Conservation (phyloP, 1,140 invertebrate genomes). For the Scaptodrosophila lebanonensis region DNA sequence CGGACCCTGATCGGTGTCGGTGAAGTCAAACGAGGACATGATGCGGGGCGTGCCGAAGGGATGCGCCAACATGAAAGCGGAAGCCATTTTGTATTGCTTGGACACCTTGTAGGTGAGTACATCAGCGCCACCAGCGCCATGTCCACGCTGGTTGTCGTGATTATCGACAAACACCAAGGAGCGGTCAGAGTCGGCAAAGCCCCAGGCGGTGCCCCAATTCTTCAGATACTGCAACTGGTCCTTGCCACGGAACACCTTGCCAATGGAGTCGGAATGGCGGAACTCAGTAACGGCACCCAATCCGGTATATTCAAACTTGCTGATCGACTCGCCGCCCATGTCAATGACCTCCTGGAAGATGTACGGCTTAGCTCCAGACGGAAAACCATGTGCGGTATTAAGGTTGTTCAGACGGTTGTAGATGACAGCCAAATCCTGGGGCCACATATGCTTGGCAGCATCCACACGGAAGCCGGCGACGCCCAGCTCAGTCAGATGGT, state of each 20-base stretch:
- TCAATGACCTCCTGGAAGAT: conserved; percentile 92
- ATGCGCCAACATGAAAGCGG: conserved; percentile 88
- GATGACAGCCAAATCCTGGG: conserved; percentile 79
- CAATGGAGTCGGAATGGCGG: conserved; percentile 80
- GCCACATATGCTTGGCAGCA: conserved; percentile 89
- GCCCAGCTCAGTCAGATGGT: conserved; percentile 84
- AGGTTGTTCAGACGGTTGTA: conserved; percentile 79
- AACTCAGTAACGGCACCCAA: conserved; percentile 88
- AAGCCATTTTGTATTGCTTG: conserved; percentile 85
- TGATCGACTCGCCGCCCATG: conserved; percentile 78
- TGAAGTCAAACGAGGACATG: conserved; percentile 86
- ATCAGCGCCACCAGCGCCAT: conserved; percentile 74
- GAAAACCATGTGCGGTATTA: conserved; percentile 81
- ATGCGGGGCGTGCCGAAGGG: conserved; percentile 84
- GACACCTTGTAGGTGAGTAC: conserved; percentile 82
- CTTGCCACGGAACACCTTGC: conserved; percentile 79
- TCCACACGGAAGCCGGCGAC: conserved; percentile 87
- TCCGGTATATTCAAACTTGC: conserved; percentile 80
- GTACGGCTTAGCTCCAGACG: conserved; percentile 80
- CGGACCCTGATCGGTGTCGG: conserved; percentile 78
- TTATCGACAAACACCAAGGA: conserved; percentile 81
- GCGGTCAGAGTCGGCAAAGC: conserved; percentile 77
- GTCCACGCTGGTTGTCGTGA: conserved; percentile 85
- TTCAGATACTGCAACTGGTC: conserved; percentile 79
- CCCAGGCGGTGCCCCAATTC: conserved; percentile 80